phyloP scores from a whole-genome alignment of 2,797 vertebrate genomes.

The Furcifer pardalis region DNA sequence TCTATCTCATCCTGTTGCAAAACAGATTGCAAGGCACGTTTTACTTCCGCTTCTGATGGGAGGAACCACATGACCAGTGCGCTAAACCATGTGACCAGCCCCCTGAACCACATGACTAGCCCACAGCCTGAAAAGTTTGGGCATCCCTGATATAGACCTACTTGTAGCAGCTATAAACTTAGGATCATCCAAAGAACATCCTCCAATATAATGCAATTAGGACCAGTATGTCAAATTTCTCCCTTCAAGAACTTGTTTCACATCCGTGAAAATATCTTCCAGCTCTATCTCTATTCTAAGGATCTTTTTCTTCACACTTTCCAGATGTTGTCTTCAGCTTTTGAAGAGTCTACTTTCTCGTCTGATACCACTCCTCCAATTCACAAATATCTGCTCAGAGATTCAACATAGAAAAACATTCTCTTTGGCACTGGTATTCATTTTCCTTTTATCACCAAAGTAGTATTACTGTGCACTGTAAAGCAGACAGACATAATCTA shows the following conservation, averaged over 20 bases:
- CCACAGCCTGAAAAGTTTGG: no score
- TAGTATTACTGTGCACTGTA: slow-evolving; percentile 37
- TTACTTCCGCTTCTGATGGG: no score
- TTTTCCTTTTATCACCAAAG: slow-evolving; percentile 42
- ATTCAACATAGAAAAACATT: slow-evolving; percentile 30
- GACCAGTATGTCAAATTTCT: background rate
- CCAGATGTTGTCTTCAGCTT: background rate
- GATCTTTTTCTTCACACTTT: background rate
- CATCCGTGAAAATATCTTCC: background rate
- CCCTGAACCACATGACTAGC: no score
- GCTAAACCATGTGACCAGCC: no score
- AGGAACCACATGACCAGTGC: no score
- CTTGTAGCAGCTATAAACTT: background rate
- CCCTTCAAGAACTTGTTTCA: background rate
- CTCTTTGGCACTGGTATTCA: slow-evolving; percentile 37
- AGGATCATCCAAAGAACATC: background rate
- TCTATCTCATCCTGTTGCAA: no score
- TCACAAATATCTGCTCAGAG: background rate
- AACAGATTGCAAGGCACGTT: no score
- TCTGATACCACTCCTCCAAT: background rate
- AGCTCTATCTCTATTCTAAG: background rate
- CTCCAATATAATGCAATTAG: background rate
- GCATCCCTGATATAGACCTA: background rate
- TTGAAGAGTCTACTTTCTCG: background rate
- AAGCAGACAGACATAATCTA: slow-evolving; percentile 17